Evolutionary conservation across 2,888 invertebrate species (phyloP), one percentile per base, ranked within the genome.

Genomic region (Cheilosia scutellata): DNA sequence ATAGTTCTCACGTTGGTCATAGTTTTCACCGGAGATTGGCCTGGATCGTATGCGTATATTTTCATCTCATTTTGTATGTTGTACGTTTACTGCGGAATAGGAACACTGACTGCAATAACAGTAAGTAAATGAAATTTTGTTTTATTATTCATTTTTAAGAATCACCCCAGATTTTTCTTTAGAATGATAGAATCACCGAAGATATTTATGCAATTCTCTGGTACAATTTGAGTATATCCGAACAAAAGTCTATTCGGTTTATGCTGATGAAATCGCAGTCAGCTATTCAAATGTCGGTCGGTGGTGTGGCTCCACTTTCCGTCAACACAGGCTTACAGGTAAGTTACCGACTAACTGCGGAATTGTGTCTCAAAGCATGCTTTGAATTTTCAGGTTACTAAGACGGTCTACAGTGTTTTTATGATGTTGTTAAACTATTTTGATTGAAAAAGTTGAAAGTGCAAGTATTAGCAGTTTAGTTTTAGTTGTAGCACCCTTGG

Each of bases 351-450:
- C 2, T 11, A 11, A 25, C 0, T 0, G n/a, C n/a, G 4, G 11
- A 13, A 51, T 51, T 4, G 6, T 49, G 1, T 27, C 4, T 4
- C 11, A 9, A 51, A 51, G 11, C 5, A 11, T 13, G 11, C 3
- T 7, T 1, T 16, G 16, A n/a, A 7, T 9, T 47, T 11, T 20
- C 84, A 89, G 90, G 90, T 89, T 82, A 87, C 89, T 71, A 90
- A 90, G 89, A 88, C 89, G 76, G 89, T 90, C 87, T 90, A 88
- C 86, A 90, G 90, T 87, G 84, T 89, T 87, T 87, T 88, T 82
- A 88, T 88, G 87, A 87, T 89, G 88, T 87, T 89, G 87, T 74
- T 84, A 58, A 88, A 70, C 63, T 88, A 44, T 88, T 66, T 71
- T 70, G 27, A 27, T 25, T 51, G 2, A 13, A 9, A 2, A 11